These are phyloP conservation scores for Psilopogon haemacephalus DNA, from an alignment of 2,113 vertebrate genomes.

Conservation along the genomic window DNA sequence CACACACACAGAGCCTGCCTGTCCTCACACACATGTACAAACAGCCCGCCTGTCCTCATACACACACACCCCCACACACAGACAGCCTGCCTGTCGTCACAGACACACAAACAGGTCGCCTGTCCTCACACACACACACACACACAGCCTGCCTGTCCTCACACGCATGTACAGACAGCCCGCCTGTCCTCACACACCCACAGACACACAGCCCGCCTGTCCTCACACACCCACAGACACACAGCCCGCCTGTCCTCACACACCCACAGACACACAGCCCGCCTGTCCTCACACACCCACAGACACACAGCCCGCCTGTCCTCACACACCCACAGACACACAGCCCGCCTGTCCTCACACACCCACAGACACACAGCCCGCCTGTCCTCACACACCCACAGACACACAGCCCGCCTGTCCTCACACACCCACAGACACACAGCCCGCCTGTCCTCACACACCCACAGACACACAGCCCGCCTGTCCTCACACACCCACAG, in stretches of 20 bases:
- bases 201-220: background rate
- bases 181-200: background rate
- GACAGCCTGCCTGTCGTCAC: too few species aligned
- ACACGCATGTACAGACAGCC: background rate
- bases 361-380: background rate
- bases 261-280: background rate
- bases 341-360: background rate
- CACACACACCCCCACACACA: rapidly evolving
- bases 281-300: background rate
- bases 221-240: background rate
- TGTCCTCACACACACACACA: rapidly evolving
- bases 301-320: background rate
- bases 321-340: background rate
- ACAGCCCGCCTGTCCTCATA: background rate
- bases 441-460: background rate
- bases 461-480: background rate
- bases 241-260: background rate
- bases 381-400: background rate
- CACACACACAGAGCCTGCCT: background rate
- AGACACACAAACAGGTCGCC: too few species aligned
- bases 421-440: background rate
- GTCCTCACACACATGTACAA: background rate
- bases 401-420: background rate
- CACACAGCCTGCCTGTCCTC: background rate
- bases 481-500: background rate